These are phyloP conservation scores for Cisticola juncidis DNA, from an alignment of 2,113 vertebrate species.

Conservation along the genomic window DNA sequence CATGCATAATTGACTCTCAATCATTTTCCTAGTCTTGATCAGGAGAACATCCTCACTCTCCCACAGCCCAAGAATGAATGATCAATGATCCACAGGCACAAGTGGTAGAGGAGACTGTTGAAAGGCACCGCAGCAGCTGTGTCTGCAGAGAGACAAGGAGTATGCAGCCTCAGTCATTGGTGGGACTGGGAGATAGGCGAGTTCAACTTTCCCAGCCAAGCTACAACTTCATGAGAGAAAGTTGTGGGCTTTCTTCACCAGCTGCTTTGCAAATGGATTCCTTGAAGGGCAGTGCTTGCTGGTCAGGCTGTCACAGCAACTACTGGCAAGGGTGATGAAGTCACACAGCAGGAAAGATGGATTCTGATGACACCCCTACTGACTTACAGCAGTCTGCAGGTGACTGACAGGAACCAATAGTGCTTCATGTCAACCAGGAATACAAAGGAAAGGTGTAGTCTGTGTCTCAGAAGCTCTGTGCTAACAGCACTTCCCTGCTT, in stretches of 20 bases:
- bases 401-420: neutral
- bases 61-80: neutral
- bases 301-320: neutral
- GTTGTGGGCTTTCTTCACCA: neutral
- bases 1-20: neutral
- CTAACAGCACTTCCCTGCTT: neutral
- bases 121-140: neutral
- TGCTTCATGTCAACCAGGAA: neutral
- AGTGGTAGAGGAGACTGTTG: neutral
- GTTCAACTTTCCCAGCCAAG: neutral
- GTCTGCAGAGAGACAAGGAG: neutral
- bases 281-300: neutral
- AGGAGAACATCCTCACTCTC: neutral
- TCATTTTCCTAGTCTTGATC: neutral
- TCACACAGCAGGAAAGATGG: neutral
- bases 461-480: neutral
- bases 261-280: neutral
- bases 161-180: neutral
- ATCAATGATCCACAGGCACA: fast-evolving
- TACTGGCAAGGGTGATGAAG: neutral
- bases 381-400: neutral
- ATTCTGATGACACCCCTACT: neutral
- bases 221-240: neutral
- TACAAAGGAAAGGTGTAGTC: neutral
- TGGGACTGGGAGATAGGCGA: neutral